These are phyloP conservation scores for Paradoxurus hermaphroditus DNA, from an alignment of 2,113 vertebrate genomes.

Conservation along the genomic window DNA sequence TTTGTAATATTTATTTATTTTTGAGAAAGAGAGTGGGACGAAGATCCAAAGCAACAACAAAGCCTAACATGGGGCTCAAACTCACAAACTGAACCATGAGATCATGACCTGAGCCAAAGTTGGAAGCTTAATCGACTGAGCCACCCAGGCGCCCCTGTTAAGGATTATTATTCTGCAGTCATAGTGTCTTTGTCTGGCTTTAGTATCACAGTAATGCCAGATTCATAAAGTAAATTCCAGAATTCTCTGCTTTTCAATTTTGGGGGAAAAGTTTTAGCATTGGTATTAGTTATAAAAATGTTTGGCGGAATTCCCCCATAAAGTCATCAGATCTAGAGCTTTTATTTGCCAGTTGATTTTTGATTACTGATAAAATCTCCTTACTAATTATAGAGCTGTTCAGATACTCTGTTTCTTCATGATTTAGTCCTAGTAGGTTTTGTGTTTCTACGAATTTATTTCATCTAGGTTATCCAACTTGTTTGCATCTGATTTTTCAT, in stretches of 20 bases:
- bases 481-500: background rate
- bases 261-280: background rate
- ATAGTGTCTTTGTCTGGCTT: background rate
- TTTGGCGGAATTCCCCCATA: background rate
- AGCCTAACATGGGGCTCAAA: too few relatives aligned
- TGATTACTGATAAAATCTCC: background rate
- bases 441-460: background rate
- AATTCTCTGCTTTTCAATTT: background rate
- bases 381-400: background rate
- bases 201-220: background rate
- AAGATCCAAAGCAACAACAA: too few relatives aligned
- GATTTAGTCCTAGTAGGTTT: background rate
- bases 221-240: background rate
- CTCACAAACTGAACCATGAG: too few relatives aligned
- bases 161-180: background rate
- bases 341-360: background rate
- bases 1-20: too few relatives aligned
- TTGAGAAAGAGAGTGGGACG: too few relatives aligned
- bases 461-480: background rate
- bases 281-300: background rate
- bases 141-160: background rate
- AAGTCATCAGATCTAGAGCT: background rate
- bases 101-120: too few relatives aligned
- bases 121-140: too few relatives aligned
- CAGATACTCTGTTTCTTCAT: background rate